A percentile compares a stretch with the other conserved stretches of the same genome.
phyloP scores from a whole-genome alignment of 2,888 invertebrate genomes.

The Nymphalis urticae region DNA sequence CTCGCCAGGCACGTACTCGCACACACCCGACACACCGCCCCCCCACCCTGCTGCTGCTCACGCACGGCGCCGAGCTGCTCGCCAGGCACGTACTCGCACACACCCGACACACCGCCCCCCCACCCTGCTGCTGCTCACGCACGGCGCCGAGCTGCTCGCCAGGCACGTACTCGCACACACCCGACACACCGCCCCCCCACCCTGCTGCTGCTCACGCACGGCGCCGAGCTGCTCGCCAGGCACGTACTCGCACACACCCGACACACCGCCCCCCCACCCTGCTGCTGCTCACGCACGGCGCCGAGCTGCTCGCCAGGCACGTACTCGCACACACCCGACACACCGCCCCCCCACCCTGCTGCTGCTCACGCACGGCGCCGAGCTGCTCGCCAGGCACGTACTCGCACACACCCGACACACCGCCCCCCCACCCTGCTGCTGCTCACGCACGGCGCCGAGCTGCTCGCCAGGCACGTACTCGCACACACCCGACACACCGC shows the following conservation, averaged over 20 bases:
- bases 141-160: too few relatives aligned
- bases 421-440: too few relatives aligned
- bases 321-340: not conserved
- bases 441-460: too few relatives aligned
- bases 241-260: not conserved
- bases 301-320: too few relatives aligned
- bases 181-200: too few relatives aligned
- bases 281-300: too few relatives aligned
- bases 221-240: too few relatives aligned
- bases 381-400: not conserved
- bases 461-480: not conserved
- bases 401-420: not conserved
- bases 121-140: too few relatives aligned
- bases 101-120: not conserved
- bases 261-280: not conserved
- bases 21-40: not conserved
- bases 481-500: not conserved
- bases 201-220: not conserved
- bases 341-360: too few relatives aligned
- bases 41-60: not conserved
- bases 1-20: not conserved
- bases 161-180: not conserved
- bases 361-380: not conserved
- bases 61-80: too few relatives aligned
- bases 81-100: not conserved